Conservation (phyloP, 1,140 invertebrate species). For the Lepidostoma basale region DNA sequence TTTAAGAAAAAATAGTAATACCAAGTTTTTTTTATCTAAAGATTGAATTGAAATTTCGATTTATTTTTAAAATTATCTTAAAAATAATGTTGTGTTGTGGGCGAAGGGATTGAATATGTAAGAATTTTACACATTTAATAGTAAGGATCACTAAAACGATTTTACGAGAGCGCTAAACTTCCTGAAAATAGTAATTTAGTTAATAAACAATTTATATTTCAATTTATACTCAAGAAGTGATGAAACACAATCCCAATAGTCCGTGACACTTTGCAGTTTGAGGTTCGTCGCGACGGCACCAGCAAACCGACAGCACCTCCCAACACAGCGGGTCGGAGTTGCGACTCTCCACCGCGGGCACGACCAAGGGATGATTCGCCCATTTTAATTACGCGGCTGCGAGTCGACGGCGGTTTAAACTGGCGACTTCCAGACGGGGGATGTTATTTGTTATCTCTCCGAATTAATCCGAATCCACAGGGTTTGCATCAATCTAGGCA, state of each 20-base stretch:
- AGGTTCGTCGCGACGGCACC: background rate
- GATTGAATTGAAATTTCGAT: no score
- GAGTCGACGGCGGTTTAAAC: background rate
- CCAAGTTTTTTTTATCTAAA: no score
- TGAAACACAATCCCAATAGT: background rate
- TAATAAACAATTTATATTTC: no score
- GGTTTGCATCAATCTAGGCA: slow-evolving; percentile 40
- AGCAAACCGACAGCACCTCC: background rate
- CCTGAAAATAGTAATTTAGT: no score
- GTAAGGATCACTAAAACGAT: no score
- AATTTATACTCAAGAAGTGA: background rate
- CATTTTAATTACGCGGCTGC: background rate
- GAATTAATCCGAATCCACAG: slow-evolving; percentile 35
- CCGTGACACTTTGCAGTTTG: background rate
- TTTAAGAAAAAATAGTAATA: no score
- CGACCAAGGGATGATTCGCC: background rate
- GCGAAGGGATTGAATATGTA: no score
- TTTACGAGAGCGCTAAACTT: no score
- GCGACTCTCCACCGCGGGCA: background rate
- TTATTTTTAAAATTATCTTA: no score
- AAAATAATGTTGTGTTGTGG: no score
- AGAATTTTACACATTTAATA: no score
- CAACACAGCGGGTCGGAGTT: background rate
- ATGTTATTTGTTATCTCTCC: slow-evolving; percentile 29
- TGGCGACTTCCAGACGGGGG: background rate